phyloP scores from a whole-genome alignment of 2,888 invertebrate genomes.

The Pachycephus smyrnensis region DNA sequence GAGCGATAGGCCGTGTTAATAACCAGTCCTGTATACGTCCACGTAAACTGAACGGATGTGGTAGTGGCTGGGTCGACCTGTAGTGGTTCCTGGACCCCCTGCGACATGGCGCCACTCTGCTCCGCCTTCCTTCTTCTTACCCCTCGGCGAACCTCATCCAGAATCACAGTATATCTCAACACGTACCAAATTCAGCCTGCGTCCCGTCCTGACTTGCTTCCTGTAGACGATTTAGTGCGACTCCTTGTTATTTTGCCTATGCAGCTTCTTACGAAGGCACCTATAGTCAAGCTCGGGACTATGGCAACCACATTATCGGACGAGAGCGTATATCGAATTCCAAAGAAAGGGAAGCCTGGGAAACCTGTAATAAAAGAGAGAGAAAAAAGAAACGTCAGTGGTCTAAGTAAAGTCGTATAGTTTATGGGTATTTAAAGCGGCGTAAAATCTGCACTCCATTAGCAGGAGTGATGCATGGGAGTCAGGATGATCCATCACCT shows the following conservation, averaged over 20 bases:
- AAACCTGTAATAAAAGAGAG: not conserved
- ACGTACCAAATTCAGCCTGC: not conserved
- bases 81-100: constrained; percentile 61
- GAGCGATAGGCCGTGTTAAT: constrained; percentile 54
- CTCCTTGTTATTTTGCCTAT: not conserved
- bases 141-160: not conserved
- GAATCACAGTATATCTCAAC: not conserved
- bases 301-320: not conserved
- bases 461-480: constrained; percentile 40
- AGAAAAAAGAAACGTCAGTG: not conserved
- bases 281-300: not conserved
- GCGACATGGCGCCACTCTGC: constrained; percentile 67
- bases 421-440: constrained; percentile 57
- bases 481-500: constrained; percentile 59
- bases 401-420: constrained; percentile 1
- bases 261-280: not conserved
- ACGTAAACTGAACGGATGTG: constrained; percentile 30
- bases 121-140: constrained; percentile 52
- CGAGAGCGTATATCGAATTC: not conserved
- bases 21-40: constrained; percentile 32
- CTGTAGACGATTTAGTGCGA: not conserved
- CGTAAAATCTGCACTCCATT: constrained; percentile 63
- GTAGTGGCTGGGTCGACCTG: constrained; percentile 30
- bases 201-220: not conserved
- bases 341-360: not conserved